phyloP scores from a whole-genome alignment of 2,888 invertebrate species.

The Nomada fabriciana region DNA sequence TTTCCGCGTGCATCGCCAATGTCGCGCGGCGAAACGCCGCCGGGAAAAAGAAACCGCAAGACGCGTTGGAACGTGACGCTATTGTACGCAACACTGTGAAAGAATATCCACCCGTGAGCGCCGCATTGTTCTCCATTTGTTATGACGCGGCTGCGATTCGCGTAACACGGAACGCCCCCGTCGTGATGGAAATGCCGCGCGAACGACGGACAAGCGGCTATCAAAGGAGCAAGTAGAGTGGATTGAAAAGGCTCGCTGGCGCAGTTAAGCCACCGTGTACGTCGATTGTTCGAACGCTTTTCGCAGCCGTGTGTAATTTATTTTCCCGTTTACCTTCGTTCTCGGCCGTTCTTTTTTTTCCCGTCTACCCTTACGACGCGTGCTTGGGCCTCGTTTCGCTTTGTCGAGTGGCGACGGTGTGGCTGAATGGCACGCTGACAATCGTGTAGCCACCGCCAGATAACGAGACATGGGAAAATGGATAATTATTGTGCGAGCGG shows the following conservation, averaged over 20 bases:
- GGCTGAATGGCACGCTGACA: conserved; percentile 6
- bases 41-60: conserved; percentile 59
- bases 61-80: conserved; percentile 72
- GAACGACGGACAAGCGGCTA: conserved; percentile 11
- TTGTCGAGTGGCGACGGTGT: neutral
- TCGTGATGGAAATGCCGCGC: conserved; percentile 30
- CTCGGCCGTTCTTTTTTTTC: neutral
- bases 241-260: conserved; percentile 39
- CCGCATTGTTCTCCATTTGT: conserved; percentile 69
- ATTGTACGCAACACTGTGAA: conserved; percentile 77
- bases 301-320: conserved; percentile 34
- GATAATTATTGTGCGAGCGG: conserved; percentile 21
- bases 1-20: conserved; percentile 53
- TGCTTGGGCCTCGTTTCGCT: neutral
- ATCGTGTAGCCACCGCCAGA: conserved; percentile 9
- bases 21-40: neutral
- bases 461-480: conserved; percentile 26
- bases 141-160: conserved; percentile 60
- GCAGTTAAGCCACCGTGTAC: neutral
- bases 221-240: conserved; percentile 13
- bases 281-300: conserved; percentile 38
- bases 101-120: conserved; percentile 76
- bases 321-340: conserved; percentile 23
- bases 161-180: conserved; percentile 18
- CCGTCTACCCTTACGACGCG: neutral